Evolutionary conservation across 2,113 vertebrate species (phyloP), one percentile per base, ranked within the genome.

Genomic region (Paradisaea rubra): DNA sequence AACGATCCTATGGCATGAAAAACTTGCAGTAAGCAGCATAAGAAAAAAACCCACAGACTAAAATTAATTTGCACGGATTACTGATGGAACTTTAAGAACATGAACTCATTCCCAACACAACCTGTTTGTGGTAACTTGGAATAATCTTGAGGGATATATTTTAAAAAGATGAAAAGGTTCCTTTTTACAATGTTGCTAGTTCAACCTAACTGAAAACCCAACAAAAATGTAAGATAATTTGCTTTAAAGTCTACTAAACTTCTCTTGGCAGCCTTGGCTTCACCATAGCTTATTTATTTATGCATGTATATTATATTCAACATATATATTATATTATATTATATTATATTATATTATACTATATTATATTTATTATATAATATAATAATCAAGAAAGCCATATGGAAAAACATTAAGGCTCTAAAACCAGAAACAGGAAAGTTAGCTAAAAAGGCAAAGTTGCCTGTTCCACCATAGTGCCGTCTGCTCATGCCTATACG

Each of bases 1-100:
- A 82, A 56, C 37, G 65, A 74, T 84, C 45, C 50, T 37, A 49
- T 44, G 57, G 56, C 76, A 84, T 2, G 52, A 88, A 88, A 73
- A 85, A 85, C 64, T 85, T 77, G 54, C 56, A 88, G 53, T 39
- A 88, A 90, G 49, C 4, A 6, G 37, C 13, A 39, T 37, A 77
- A 80, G 70, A 80, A 70, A 76, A 60, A 78, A 73, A 31, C 4
- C 50, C 64, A 82, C 47, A 83, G 71, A 71, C 79, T 88, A 90
- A 91, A 95, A 92, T 78, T 69, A 93, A 78, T 95, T 95, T 93
- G 53, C 88, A 78, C 1, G 30, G 72, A 93, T 91, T 94, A 94
- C 79, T 30, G n/a, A 69, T 24, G 77, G 71, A 93, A 63, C 53
- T 50, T 83, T 76, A 84, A 70, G 85, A 86, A 91, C 47, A 93